A percentile compares a stretch with the other conserved stretches of the same genome.
Conservation (phyloP, 2,797 vertebrate species). For the Potorous gilbertii region DNA sequence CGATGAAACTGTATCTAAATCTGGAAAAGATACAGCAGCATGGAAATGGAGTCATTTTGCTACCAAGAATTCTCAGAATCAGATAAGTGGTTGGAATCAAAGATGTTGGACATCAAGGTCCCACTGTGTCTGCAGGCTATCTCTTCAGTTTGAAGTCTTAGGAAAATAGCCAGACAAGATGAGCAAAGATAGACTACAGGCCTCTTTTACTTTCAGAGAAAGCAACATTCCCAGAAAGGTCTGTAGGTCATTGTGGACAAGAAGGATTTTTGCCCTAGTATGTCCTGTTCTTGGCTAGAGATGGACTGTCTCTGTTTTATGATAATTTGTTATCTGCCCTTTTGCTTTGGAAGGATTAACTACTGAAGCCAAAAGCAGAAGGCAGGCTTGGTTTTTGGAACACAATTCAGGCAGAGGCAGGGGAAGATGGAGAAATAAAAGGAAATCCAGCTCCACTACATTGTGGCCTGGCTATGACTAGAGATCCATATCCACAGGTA, state of each 20-base stretch:
- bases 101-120: not conserved
- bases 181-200: not conserved
- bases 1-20: not conserved
- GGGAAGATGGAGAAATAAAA: not conserved
- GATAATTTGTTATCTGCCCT: not conserved
- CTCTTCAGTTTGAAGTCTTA: not conserved
- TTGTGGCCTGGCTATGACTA: not conserved
- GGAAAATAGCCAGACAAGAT: not conserved
- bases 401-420: not conserved
- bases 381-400: not conserved
- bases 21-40: not conserved
- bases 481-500: not conserved
- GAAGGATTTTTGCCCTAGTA: not conserved
- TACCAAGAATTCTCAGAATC: not conserved
- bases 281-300: not conserved
- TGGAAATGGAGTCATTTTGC: not conserved
- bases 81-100: not conserved
- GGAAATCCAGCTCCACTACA: not conserved
- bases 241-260: not conserved
- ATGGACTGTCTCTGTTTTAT: not conserved
- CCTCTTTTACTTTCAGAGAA: not conserved
- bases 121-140: not conserved
- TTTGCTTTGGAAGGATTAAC: not conserved
- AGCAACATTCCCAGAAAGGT: not conserved
- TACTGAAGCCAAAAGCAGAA: not conserved